Conservation (phyloP, 2,113 vertebrate species). For the Pachycephala philippinensis region DNA sequence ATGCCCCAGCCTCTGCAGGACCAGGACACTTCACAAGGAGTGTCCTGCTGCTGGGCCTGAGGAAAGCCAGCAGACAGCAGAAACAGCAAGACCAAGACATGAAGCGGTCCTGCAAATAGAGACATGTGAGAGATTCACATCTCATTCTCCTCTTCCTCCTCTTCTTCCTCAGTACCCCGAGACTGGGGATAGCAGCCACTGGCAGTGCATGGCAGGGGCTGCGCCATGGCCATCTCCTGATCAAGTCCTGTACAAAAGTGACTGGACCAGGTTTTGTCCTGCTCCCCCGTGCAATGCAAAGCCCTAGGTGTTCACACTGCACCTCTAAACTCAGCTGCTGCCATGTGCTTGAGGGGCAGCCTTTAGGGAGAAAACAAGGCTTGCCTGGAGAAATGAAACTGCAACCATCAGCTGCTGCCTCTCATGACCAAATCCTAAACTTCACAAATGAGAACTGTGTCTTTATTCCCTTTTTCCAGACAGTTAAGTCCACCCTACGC, state of each 20-base stretch:
- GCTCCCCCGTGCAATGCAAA: rapidly evolving
- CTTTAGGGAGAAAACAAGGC: background rate
- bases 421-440: background rate
- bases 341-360: background rate
- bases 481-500: background rate
- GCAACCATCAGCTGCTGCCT: background rate
- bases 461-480: background rate
- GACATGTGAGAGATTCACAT: background rate
- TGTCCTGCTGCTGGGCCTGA: background rate
- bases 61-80: background rate
- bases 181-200: background rate
- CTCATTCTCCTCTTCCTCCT: background rate
- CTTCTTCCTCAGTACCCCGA: background rate
- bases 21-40: background rate
- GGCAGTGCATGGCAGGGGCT: background rate
- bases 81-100: background rate
- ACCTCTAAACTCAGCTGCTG: background rate
- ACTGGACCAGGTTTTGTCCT: background rate
- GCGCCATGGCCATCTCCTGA: background rate
- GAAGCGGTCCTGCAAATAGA: background rate
- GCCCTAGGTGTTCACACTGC: background rate
- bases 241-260: background rate
- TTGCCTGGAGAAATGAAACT: background rate
- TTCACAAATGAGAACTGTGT: background rate
- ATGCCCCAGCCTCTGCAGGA: rapidly evolving